phyloP scores from a whole-genome alignment of 2,797 vertebrate genomes.

The Hippocampus kuda region DNA sequence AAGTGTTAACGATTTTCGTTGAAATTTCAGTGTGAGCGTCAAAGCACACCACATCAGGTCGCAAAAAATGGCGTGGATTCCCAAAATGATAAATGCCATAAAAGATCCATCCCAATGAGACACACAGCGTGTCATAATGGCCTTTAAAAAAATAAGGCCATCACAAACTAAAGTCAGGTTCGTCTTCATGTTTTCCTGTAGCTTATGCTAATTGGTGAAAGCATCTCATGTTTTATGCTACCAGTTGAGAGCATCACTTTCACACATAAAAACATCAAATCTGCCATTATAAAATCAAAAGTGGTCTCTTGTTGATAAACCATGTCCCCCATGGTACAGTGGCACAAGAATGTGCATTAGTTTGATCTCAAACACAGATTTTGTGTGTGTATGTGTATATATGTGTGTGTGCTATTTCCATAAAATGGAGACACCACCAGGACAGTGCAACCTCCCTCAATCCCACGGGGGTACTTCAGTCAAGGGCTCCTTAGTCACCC shows the following conservation, averaged over 20 bases:
- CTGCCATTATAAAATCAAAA: conserved; percentile 9
- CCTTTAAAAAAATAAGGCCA: not conserved
- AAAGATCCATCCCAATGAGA: not conserved
- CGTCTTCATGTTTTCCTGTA: not conserved
- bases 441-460: conserved; percentile 8
- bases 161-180: not conserved
- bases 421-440: conserved; percentile 4
- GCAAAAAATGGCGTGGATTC: too few species aligned
- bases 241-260: conserved; percentile 2
- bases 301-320: conserved; percentile 20
- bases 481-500: not conserved
- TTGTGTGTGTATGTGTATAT: conserved; percentile 13
- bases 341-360: conserved; percentile 17
- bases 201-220: not conserved
- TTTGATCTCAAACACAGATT: conserved; percentile 16
- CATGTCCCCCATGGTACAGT: conserved; percentile 9
- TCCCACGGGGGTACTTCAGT: conserved; percentile 10
- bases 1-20: too few species aligned
- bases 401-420: conserved; percentile 19
- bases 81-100: not conserved
- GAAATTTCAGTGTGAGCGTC: too few species aligned
- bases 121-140: not conserved
- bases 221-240: not conserved
- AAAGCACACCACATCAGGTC: too few species aligned
- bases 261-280: not conserved